A percentile compares a stretch with the other conserved stretches of the same genome.
These are phyloP conservation scores for Scolopax mira DNA, from an alignment of 2,113 vertebrate species.

Conservation along the genomic window DNA sequence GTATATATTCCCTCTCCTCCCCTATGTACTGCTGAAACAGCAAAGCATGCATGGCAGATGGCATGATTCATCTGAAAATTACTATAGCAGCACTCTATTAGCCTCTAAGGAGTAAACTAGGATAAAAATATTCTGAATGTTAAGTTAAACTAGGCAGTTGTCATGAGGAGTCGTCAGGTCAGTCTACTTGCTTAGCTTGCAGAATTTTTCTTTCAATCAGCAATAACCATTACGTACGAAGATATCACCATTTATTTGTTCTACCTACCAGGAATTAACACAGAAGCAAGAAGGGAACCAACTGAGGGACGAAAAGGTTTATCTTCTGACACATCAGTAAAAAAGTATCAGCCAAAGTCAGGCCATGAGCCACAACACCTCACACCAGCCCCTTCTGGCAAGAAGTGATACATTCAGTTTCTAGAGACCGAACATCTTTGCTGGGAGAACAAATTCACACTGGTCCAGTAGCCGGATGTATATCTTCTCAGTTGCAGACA, in stretches of 20 bases:
- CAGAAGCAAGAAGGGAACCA: not conserved
- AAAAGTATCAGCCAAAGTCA: not conserved
- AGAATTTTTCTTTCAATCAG: constrained; percentile 27
- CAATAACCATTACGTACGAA: not conserved
- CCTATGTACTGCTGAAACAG: constrained; percentile 42
- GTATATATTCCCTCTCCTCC: not conserved
- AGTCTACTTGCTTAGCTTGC: constrained; percentile 29
- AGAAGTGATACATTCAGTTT: not conserved
- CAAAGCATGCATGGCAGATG: constrained; percentile 49
- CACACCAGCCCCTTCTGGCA: rapidly evolving
- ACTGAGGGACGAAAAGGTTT: not conserved
- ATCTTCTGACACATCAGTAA: not conserved
- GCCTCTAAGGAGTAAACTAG: constrained; percentile 58
- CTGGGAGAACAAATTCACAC: not conserved
- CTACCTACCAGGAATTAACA: not conserved
- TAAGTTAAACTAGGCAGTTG: constrained; percentile 45
- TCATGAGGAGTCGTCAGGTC: constrained; percentile 9
- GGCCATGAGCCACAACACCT: not conserved
- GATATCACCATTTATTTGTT: not conserved
- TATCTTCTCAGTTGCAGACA: not conserved
- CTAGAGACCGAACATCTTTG: not conserved
- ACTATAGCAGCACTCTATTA: constrained; percentile 57
- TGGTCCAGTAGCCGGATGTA: not conserved
- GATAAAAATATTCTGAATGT: constrained; percentile 55
- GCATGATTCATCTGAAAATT: constrained; percentile 65